Percentiles rank a stretch among this genome's conserved stretches.
Conservation (phyloP, 2,113 vertebrate genomes). For the Colaptes auratus region DNA sequence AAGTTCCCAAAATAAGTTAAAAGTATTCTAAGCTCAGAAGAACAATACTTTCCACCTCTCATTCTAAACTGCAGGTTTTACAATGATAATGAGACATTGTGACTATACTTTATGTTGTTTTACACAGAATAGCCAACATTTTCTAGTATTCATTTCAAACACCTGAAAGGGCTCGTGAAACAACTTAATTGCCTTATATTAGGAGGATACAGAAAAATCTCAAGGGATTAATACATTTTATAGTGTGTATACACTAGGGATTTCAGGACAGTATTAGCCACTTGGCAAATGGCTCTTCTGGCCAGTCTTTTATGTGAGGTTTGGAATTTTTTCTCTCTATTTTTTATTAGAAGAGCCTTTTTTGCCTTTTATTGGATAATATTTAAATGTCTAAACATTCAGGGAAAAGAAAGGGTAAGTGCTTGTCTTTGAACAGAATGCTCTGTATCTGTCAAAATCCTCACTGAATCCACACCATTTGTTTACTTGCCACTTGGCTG, state of each 20-base stretch:
- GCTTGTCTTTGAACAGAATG: not conserved
- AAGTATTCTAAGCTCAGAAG: conserved; percentile 37
- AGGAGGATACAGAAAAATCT: not conserved
- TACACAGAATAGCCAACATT: not conserved
- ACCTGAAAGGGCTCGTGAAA: not conserved
- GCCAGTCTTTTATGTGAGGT: not conserved
- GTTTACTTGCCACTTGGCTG: not conserved
- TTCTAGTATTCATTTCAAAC: not conserved
- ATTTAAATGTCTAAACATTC: not conserved
- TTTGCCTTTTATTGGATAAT: not conserved
- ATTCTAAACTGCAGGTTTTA: not conserved
- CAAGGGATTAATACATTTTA: not conserved
- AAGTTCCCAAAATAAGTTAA: conserved; percentile 57
- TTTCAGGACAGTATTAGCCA: not conserved
- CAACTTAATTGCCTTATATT: not conserved
- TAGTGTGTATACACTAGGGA: not conserved
- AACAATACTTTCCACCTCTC: not conserved
- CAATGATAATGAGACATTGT: not conserved
- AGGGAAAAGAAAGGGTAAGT: not conserved
- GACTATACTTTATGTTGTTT: not conserved
- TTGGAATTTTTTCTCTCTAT: not conserved
- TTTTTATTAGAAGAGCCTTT: conserved; percentile 37
- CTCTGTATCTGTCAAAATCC: not conserved
- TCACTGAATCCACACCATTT: not conserved
- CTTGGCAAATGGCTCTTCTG: not conserved